These are phyloP conservation scores for Synergus itoensis DNA, from an alignment of 2,888 invertebrate genomes.

Conservation along the genomic window DNA sequence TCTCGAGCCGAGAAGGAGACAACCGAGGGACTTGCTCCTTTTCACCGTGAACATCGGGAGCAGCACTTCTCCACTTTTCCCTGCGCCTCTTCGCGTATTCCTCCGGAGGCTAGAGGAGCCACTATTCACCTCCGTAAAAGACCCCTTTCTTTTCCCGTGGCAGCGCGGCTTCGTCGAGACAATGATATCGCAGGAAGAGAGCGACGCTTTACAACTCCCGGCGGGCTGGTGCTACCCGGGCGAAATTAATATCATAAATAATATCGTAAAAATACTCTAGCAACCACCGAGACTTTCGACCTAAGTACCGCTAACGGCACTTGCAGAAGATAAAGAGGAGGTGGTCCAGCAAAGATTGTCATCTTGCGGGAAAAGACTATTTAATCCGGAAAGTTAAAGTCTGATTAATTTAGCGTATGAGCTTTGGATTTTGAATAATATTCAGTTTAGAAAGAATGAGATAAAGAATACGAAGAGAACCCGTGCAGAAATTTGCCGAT, in stretches of 20 bases:
- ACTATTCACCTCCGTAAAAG: conserved; percentile 72
- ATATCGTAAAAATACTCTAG: conserved; percentile 74
- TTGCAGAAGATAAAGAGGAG: conserved; percentile 4
- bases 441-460: neutral
- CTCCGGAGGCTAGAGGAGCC: conserved; percentile 60
- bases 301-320: conserved; percentile 35
- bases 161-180: conserved; percentile 68
- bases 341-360: neutral
- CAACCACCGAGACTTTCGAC: conserved; percentile 45
- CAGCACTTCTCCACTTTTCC: conserved; percentile 44
- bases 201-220: conserved; percentile 76
- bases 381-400: neutral
- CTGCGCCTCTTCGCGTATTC: conserved; percentile 51
- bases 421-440: neutral
- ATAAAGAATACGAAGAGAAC: no score
- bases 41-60: conserved; percentile 66
- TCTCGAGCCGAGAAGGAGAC: conserved; percentile 46
- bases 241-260: conserved; percentile 78
- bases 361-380: neutral
- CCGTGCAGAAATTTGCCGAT: no score
- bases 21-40: conserved; percentile 64
- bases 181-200: conserved; percentile 76
- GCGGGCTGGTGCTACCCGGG: conserved; percentile 67
- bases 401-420: neutral
- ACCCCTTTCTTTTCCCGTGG: conserved; percentile 71